These are phyloP conservation scores for Hypotaenidia okinawae DNA, from an alignment of 2,797 vertebrate genomes.

Conservation along the genomic window DNA sequence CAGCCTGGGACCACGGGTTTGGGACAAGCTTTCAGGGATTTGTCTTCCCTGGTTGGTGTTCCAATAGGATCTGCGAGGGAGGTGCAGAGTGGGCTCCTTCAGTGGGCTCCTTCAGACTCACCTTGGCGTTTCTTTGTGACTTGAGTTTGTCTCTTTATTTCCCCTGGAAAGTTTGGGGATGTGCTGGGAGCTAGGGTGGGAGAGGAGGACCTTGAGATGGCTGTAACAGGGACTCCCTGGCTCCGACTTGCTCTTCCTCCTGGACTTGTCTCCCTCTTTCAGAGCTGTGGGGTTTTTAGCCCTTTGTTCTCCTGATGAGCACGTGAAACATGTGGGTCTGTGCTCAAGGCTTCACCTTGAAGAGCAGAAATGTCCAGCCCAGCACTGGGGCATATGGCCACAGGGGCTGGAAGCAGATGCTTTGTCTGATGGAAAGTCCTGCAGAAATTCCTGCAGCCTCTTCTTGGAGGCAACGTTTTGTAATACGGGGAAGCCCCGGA, in stretches of 20 bases:
- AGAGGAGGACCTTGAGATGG: neutral
- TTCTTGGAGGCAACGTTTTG: neutral
- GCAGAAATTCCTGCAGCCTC: neutral
- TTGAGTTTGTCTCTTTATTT: neutral
- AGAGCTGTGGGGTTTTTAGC: neutral
- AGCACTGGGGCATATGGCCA: neutral
- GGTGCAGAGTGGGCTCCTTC: neutral
- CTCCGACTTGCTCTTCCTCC: neutral
- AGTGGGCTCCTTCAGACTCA: accelerated
- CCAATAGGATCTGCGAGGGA: neutral
- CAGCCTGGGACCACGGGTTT: neutral
- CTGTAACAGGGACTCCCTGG: neutral
- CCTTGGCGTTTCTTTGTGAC: neutral
- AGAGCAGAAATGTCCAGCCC: neutral
- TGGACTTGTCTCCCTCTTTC: neutral
- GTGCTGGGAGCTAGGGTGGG: neutral
- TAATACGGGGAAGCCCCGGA: neutral
- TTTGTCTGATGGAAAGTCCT: neutral
- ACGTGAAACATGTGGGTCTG: neutral
- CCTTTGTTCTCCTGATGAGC: neutral
- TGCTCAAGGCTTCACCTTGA: neutral
- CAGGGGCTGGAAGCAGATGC: neutral
- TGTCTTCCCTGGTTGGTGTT: neutral
- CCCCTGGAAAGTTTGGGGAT: neutral
- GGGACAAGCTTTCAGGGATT: neutral